phyloP scores from a whole-genome alignment of 2,113 vertebrate species.

The Phasianus colchicus region DNA sequence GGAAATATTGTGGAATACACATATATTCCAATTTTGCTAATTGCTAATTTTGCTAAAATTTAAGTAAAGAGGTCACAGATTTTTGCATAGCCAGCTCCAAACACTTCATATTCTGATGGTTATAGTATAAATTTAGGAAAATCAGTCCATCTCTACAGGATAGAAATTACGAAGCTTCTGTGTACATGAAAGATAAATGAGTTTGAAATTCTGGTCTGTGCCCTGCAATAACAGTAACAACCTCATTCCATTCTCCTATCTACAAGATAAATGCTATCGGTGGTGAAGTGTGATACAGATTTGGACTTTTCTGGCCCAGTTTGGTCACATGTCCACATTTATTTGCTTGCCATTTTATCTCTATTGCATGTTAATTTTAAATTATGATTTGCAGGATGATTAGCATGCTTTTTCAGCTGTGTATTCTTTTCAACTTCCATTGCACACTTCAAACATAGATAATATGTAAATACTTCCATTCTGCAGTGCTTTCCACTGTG shows the following conservation, averaged over 20 bases:
- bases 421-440: conserved; percentile 36
- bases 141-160: not conserved
- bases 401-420: conserved; percentile 42
- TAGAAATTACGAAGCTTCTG: not conserved
- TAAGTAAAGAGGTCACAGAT: not conserved
- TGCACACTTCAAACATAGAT: conserved; percentile 41
- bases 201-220: not conserved
- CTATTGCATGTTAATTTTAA: conserved; percentile 41
- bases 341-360: conserved; percentile 34
- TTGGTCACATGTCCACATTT: conserved; percentile 12
- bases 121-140: not conserved
- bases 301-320: conserved; percentile 34
- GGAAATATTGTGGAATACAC: not conserved
- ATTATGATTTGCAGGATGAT: conserved; percentile 51
- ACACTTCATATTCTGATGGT: not conserved
- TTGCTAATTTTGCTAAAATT: not conserved
- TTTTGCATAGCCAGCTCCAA: not conserved
- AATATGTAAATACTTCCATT: conserved; percentile 66
- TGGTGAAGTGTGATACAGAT: not conserved
- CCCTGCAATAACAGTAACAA: not conserved
- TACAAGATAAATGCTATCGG: not conserved
- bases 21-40: not conserved
- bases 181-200: not conserved
- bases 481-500: conserved; percentile 49
- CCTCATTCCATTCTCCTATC: not conserved